A percentile compares a stretch with the other conserved stretches of the same genome.
These are phyloP conservation scores for Aphidius gifuensis DNA, from an alignment of 1,140 invertebrate genomes.

Conservation along the genomic window DNA sequence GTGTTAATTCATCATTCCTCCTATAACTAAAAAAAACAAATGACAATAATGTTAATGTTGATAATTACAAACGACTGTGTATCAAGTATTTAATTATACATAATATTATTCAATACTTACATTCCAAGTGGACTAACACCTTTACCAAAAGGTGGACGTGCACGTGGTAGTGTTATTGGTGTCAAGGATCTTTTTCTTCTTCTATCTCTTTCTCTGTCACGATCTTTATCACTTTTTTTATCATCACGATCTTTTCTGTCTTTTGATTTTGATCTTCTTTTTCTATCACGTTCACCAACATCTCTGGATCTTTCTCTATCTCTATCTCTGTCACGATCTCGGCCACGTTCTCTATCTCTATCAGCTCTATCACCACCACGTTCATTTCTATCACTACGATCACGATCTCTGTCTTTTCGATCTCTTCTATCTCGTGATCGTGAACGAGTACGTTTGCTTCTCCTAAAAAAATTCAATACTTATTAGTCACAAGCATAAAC, in stretches of 20 bases:
- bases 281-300: slow-evolving; percentile 28
- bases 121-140: slow-evolving; percentile 49
- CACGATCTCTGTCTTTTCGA: slow-evolving; percentile 47
- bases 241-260: slow-evolving; percentile 33
- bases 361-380: slow-evolving; percentile 28
- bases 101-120: slow-evolving; percentile 40
- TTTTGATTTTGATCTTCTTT: slow-evolving; percentile 40
- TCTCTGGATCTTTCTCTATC: slow-evolving; percentile 28
- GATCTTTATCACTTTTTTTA: slow-evolving; percentile 37
- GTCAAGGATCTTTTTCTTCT: slow-evolving; percentile 53
- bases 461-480: slow-evolving; percentile 40
- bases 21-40: slow-evolving; percentile 26
- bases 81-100: neutral
- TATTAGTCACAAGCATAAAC: slow-evolving; percentile 3
- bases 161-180: slow-evolving; percentile 51
- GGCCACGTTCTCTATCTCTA: slow-evolving; percentile 34
- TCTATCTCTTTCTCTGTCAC: slow-evolving; percentile 24
- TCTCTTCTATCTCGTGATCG: slow-evolving; percentile 50
- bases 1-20: slow-evolving; percentile 74
- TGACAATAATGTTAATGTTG: neutral
- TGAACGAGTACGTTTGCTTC: slow-evolving; percentile 53
- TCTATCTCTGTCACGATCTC: slow-evolving; percentile 22
- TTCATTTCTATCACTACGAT: slow-evolving; percentile 45
- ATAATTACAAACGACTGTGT: neutral
- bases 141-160: slow-evolving; percentile 53